phyloP scores from a whole-genome alignment of 2,113 vertebrate species.

The Sylvia atricapilla region DNA sequence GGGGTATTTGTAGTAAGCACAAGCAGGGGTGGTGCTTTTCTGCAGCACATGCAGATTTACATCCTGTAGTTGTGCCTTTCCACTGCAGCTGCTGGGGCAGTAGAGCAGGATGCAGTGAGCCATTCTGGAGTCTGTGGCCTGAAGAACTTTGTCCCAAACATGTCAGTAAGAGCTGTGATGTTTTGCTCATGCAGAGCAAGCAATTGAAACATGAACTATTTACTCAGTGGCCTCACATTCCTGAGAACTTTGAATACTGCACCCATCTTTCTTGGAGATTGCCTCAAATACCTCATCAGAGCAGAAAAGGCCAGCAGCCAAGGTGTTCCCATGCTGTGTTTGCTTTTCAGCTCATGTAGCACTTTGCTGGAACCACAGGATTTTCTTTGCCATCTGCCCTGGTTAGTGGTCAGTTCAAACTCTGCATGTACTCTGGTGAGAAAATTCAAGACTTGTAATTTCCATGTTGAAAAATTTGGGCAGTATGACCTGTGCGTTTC shows the following conservation, averaged over 20 bases:
- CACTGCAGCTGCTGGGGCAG: not conserved
- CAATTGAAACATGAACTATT: not conserved
- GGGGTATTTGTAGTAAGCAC: not conserved
- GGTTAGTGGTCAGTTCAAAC: not conserved
- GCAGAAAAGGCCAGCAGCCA: not conserved
- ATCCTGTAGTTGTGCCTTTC: not conserved
- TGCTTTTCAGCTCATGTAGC: not conserved
- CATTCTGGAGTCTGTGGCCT: not conserved
- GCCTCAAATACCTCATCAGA: not conserved
- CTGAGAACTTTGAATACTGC: not conserved
- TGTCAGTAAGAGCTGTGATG: not conserved
- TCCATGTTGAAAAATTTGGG: not conserved
- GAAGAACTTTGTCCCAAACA: not conserved
- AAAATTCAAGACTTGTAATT: not conserved
- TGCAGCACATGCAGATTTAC: not conserved
- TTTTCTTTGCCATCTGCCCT: not conserved
- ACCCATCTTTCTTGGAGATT: not conserved
- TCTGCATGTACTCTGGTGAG: not conserved
- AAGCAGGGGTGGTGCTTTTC: not conserved
- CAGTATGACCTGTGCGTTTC: not conserved
- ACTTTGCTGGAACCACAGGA: not conserved
- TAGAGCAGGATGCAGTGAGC: accelerated
- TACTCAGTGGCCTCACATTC: not conserved
- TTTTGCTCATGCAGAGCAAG: not conserved
- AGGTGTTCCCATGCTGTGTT: not conserved